Conservation (phyloP, 2,797 vertebrate genomes). For the Aratinga solstitialis region DNA sequence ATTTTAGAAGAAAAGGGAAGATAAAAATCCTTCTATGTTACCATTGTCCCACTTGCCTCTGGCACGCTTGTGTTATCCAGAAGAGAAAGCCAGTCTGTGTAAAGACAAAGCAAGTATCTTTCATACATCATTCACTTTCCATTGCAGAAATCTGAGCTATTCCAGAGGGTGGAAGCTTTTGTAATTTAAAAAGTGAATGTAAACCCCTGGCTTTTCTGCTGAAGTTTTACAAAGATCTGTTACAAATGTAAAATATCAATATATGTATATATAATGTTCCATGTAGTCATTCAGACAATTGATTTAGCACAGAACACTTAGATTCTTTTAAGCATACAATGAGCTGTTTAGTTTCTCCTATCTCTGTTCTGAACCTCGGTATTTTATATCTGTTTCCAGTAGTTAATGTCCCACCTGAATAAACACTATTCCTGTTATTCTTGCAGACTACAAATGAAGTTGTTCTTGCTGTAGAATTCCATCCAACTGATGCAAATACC, state of each 20-base stretch:
- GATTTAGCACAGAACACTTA: background rate
- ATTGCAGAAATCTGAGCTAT: background rate
- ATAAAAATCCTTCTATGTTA: background rate
- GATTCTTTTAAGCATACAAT: background rate
- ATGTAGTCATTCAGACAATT: background rate
- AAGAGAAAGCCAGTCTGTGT: background rate
- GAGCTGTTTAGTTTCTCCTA: background rate
- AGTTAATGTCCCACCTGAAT: background rate
- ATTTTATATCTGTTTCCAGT: background rate
- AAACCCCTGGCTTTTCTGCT: background rate
- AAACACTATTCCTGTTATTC: slow-evolving; percentile 19
- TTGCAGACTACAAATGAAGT: slow-evolving; percentile 94
- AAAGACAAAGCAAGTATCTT: background rate
- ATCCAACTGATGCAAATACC: slow-evolving; percentile 92
- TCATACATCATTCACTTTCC: background rate
- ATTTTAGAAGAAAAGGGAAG: background rate
- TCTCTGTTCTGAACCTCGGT: background rate
- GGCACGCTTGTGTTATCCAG: background rate
- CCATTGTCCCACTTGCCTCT: background rate
- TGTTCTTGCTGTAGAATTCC: slow-evolving; percentile 93
- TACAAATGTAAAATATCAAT: background rate
- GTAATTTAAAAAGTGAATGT: background rate
- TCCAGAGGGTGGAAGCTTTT: background rate
- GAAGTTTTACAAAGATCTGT: background rate
- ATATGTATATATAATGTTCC: background rate